phyloP scores from a whole-genome alignment of 1,140 invertebrate species.

The Microplitis mediator region DNA sequence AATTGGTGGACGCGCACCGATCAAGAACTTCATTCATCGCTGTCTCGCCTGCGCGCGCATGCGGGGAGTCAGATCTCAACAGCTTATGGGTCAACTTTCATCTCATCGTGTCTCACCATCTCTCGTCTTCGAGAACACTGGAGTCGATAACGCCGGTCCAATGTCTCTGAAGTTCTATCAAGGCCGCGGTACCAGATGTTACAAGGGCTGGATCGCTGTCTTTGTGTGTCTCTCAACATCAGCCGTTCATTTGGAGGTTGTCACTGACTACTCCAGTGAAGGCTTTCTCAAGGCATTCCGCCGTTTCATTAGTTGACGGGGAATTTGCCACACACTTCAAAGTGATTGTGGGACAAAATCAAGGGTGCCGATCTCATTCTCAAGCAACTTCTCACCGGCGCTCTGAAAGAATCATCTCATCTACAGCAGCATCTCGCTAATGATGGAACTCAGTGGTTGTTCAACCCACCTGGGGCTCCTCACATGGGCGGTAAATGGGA shows the following conservation, averaged over 20 bases:
- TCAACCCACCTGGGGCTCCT: slow-evolving; percentile 1
- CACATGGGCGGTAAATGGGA: slow-evolving; percentile 1
- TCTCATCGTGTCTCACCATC: neutral
- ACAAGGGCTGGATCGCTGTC: no score
- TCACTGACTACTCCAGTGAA: slow-evolving; percentile 30
- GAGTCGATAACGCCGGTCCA: slow-evolving; percentile 41
- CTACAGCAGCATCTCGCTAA: neutral
- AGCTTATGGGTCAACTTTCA: neutral
- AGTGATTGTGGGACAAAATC: slow-evolving; percentile 14
- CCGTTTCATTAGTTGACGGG: slow-evolving; percentile 39
- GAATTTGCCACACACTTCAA: slow-evolving; percentile 19
- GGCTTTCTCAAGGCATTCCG: slow-evolving; percentile 38
- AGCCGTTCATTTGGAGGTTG: neutral
- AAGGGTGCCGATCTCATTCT: no score
- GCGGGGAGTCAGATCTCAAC: neutral
- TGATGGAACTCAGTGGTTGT: neutral
- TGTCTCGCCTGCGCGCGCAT: slow-evolving; percentile 9
- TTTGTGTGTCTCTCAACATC: no score
- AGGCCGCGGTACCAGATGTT: neutral
- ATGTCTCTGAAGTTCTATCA: slow-evolving; percentile 13
- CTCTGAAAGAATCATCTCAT: no score
- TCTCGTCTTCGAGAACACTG: slow-evolving; percentile 17
- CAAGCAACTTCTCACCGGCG: no score
- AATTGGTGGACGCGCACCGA: slow-evolving; percentile 23
- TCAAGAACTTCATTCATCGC: slow-evolving; percentile 16